Conservation (phyloP, 2,797 vertebrate species). For the Chaetodon trifasciatus region DNA sequence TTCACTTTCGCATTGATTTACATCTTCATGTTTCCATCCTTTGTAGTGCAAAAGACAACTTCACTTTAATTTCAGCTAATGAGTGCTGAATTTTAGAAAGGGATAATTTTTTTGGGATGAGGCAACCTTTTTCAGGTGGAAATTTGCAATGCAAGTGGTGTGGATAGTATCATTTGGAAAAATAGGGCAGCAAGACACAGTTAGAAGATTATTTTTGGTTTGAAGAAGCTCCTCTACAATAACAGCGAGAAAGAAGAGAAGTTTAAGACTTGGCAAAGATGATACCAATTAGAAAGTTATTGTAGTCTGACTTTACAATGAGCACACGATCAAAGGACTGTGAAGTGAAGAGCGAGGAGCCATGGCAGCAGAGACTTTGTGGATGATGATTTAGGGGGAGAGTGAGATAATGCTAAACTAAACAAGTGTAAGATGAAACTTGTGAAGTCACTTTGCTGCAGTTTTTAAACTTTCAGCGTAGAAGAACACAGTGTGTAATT, state of each 20-base stretch:
- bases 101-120: constrained; percentile 50
- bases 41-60: constrained; percentile 82
- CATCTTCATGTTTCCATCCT: constrained; percentile 72
- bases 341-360: constrained; percentile 12
- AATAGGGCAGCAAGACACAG: constrained; percentile 40
- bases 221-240: constrained; percentile 26
- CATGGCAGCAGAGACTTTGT: background rate
- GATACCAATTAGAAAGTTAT: constrained; percentile 40
- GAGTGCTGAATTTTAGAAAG: constrained; percentile 63
- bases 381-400: background rate
- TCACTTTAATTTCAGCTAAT: constrained; percentile 75
- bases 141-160: constrained; percentile 74
- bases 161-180: constrained; percentile 51
- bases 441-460: background rate
- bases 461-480: background rate
- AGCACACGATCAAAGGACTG: constrained; percentile 37
- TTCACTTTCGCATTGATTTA: constrained; percentile 73
- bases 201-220: constrained; percentile 35
- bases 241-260: constrained; percentile 16
- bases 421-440: no score
- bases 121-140: constrained; percentile 67
- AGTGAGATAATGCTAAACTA: background rate
- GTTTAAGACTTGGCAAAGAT: constrained; percentile 14
- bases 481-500: background rate
- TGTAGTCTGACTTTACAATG: constrained; percentile 25